phyloP scores from a whole-genome alignment of 2,888 invertebrate genomes.

The Alloscopus bannaensis region DNA sequence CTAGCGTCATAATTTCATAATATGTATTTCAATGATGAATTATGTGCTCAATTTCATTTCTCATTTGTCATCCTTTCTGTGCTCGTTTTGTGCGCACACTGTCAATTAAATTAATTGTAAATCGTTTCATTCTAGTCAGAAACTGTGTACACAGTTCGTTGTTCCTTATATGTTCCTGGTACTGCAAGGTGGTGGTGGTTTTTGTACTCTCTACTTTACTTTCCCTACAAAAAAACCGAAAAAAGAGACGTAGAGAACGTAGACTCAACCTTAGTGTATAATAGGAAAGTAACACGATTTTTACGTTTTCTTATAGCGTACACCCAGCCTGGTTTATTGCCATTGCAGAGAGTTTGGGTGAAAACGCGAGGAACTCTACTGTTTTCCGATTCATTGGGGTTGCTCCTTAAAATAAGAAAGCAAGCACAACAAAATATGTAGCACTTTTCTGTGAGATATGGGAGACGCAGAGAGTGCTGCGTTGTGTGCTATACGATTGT shows the following conservation, averaged over 20 bases:
- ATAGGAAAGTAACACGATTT: slow-evolving; percentile 15
- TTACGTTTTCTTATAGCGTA: slow-evolving; percentile 21
- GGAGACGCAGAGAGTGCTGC: too few relatives aligned
- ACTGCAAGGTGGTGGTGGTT: slow-evolving; percentile 48
- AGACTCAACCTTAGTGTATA: not conserved
- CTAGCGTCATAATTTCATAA: too few relatives aligned
- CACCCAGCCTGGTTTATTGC: slow-evolving; percentile 9
- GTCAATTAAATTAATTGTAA: not conserved
- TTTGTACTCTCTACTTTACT: slow-evolving; percentile 32
- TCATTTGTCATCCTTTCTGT: too few relatives aligned
- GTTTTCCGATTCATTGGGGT: slow-evolving; percentile 26
- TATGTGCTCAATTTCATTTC: too few relatives aligned
- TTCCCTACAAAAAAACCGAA: not conserved
- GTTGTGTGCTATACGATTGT: too few relatives aligned
- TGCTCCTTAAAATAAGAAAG: too few relatives aligned
- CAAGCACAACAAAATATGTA: too few relatives aligned
- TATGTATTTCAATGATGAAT: too few relatives aligned
- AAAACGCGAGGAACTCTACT: not conserved
- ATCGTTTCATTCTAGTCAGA: too few relatives aligned
- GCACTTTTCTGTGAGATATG: too few relatives aligned
- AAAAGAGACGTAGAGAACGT: slow-evolving; percentile 17
- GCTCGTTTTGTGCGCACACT: too few relatives aligned
- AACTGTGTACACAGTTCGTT: slow-evolving; percentile 21
- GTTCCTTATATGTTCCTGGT: slow-evolving; percentile 39
- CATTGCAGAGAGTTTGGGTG: not conserved